Conservation (phyloP, 2,797 vertebrate genomes). For the Alcedo atthis region DNA sequence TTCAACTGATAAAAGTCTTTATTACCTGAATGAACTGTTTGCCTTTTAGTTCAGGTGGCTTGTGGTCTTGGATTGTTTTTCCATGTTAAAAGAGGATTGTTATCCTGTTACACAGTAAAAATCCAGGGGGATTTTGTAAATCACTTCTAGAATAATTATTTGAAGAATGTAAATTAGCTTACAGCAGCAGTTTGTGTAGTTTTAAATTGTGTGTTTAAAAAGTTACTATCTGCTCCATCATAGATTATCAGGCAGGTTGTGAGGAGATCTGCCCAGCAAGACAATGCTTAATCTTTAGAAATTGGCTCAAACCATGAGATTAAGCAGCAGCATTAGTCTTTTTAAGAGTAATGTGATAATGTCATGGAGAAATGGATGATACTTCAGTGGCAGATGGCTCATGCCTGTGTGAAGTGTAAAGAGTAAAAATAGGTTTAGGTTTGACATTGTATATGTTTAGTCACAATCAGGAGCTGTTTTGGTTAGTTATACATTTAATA, state of each 20-base stretch:
- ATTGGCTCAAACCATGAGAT: constrained; percentile 47
- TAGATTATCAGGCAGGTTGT: neutral
- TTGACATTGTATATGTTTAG: neutral
- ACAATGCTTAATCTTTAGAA: constrained; percentile 37
- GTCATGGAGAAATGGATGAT: constrained; percentile 20
- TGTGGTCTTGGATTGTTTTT: neutral
- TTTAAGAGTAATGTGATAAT: constrained; percentile 65
- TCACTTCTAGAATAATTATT: neutral
- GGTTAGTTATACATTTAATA: neutral
- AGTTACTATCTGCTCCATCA: neutral
- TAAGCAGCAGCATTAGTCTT: constrained; percentile 55
- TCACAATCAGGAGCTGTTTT: neutral
- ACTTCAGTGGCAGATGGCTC: constrained; percentile 35
- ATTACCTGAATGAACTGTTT: neutral
- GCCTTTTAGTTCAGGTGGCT: neutral
- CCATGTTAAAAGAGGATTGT: neutral
- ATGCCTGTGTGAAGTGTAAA: constrained; percentile 26
- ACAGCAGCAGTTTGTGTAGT: neutral
- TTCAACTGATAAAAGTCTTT: neutral
- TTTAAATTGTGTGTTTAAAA: neutral
- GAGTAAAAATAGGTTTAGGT: constrained; percentile 47
- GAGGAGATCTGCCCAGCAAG: neutral
- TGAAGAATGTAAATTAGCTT: neutral
- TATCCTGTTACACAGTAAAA: neutral
- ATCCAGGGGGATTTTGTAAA: neutral